A percentile compares a stretch with the other conserved stretches of the same genome.
Conservation (phyloP, 2,797 vertebrate species). For the Phrynocephalus vlangalii region DNA sequence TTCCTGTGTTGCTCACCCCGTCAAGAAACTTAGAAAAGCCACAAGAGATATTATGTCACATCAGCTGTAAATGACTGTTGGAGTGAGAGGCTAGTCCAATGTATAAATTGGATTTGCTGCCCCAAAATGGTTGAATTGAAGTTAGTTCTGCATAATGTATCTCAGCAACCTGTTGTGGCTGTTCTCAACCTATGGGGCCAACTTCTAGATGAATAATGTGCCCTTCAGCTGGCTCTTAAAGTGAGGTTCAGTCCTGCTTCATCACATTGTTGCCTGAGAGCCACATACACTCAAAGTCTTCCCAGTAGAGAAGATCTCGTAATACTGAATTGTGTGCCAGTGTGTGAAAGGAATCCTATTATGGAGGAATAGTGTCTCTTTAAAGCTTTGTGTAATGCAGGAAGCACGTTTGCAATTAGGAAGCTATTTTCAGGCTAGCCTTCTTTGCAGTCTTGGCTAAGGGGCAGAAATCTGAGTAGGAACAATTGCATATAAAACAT, state of each 20-base stretch:
- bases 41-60: no score
- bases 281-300: not conserved
- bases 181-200: not conserved
- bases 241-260: not conserved
- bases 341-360: not conserved
- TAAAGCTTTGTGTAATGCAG: not conserved
- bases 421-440: slow-evolving; percentile 17
- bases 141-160: not conserved
- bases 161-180: not conserved
- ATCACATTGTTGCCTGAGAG: not conserved
- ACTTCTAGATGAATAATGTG: not conserved
- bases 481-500: slow-evolving; percentile 49
- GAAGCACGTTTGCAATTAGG: not conserved
- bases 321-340: not conserved
- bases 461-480: slow-evolving; percentile 48
- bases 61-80: no score
- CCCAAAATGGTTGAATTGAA: no score
- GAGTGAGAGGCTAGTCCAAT: no score
- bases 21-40: no score
- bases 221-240: not conserved
- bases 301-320: not conserved
- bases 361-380: slow-evolving; percentile 1
- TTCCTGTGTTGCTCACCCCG: no score
- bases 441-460: slow-evolving; percentile 11
- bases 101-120: not conserved